Percentiles rank a stretch among this genome's conserved stretches.
Evolutionary conservation across 1,140 invertebrate genomes (phyloP).

Genomic region (Nymphalis io): DNA sequence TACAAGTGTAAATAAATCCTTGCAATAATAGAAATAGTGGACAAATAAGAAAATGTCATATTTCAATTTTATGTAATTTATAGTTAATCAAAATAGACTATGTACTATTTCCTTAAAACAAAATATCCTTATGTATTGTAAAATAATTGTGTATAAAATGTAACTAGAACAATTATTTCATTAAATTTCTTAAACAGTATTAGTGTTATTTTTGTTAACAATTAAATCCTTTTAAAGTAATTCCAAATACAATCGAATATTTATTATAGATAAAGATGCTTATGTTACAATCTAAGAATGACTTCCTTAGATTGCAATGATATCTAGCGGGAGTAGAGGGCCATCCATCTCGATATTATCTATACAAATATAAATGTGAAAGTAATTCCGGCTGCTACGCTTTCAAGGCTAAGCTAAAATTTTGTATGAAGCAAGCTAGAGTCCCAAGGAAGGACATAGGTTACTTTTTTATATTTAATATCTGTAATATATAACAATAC

Average conservation of each 20-base stretch:
- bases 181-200: slow-evolving; percentile 75
- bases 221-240: slow-evolving; percentile 7
- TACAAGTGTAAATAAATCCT: slow-evolving; percentile 72
- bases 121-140: slow-evolving; percentile 67
- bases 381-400: too few species aligned
- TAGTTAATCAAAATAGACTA: slow-evolving; percentile 63
- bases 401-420: too few species aligned
- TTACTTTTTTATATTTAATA: too few species aligned
- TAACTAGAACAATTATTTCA: slow-evolving; percentile 76
- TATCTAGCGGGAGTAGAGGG: too few species aligned
- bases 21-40: slow-evolving; percentile 73
- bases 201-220: slow-evolving; percentile 14
- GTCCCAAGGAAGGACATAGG: too few species aligned
- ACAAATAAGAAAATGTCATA: slow-evolving; percentile 54
- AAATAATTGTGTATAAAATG: slow-evolving; percentile 76
- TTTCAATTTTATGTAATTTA: slow-evolving; percentile 66
- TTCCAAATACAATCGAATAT: background rate
- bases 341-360: too few species aligned
- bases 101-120: slow-evolving; percentile 47
- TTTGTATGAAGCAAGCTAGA: too few species aligned
- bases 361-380: too few species aligned
- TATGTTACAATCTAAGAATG: too few species aligned
- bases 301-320: too few species aligned
- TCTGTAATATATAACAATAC: too few species aligned
- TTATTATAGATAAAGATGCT: too few species aligned